Conservation (phyloP, 1,140 invertebrate species). For the Anadara kagoshimensis region DNA sequence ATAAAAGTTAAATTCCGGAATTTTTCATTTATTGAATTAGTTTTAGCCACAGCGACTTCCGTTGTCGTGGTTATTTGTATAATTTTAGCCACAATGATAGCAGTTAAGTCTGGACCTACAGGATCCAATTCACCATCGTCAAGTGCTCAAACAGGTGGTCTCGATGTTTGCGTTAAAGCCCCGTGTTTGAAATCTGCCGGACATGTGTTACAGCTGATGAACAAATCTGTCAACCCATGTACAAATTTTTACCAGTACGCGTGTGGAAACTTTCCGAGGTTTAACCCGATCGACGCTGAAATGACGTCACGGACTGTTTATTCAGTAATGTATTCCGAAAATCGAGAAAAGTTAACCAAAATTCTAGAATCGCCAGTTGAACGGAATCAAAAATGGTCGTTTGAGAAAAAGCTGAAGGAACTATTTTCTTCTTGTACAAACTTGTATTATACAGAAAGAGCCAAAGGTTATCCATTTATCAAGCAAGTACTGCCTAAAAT, state of each 20-base stretch:
- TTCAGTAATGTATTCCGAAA: slow-evolving; percentile 50
- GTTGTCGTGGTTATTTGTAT: too few relatives aligned
- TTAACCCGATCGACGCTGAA: slow-evolving; percentile 48
- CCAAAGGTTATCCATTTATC: slow-evolving; percentile 53
- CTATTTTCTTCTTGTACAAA: slow-evolving; percentile 62
- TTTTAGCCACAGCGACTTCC: too few relatives aligned
- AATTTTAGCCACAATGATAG: too few relatives aligned
- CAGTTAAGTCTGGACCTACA: too few relatives aligned
- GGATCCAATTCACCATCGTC: too few relatives aligned
- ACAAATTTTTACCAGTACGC: slow-evolving; percentile 77
- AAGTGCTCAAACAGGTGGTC: too few relatives aligned
- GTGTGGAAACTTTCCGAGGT: slow-evolving; percentile 71
- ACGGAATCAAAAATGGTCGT: slow-evolving; percentile 44
- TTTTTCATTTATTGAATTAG: too few relatives aligned
- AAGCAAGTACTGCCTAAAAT: slow-evolving; percentile 50
- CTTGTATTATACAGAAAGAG: slow-evolving; percentile 52
- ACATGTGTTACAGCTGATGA: slow-evolving; percentile 65
- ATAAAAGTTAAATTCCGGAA: too few relatives aligned
- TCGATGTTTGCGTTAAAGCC: slow-evolving; percentile 35
- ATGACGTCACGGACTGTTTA: slow-evolving; percentile 42
- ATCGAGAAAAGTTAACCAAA: slow-evolving; percentile 51
- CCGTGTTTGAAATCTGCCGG: slow-evolving; percentile 55
- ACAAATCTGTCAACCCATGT: slow-evolving; percentile 75
- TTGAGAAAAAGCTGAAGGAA: slow-evolving; percentile 63
- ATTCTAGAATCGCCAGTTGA: slow-evolving; percentile 47